Evolutionary conservation across 2,888 invertebrate genomes (phyloP).

Genomic region (Ectropis crepuscularia): DNA sequence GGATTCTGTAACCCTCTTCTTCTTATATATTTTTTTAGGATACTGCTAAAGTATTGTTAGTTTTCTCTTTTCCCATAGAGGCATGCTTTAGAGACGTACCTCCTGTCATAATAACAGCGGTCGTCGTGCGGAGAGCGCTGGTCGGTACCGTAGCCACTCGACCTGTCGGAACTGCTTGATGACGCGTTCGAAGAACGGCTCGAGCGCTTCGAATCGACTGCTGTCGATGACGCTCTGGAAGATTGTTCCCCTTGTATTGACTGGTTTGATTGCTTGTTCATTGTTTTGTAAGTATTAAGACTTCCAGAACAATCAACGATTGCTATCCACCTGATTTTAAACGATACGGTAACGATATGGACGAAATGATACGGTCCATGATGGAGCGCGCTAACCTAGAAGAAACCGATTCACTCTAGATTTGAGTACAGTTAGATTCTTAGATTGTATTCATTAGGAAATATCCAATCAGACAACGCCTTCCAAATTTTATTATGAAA

Average conservation of each 20-base stretch:
- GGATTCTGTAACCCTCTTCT: neutral
- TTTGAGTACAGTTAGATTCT: no score
- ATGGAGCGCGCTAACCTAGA: no score
- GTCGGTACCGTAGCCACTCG: constrained; percentile 78
- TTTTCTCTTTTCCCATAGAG: neutral
- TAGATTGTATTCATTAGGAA: no score
- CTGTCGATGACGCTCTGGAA: constrained; percentile 48
- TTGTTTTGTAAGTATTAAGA: neutral
- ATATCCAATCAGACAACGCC: no score
- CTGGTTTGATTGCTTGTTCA: no score
- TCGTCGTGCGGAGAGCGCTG: constrained; percentile 69
- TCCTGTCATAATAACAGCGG: constrained; percentile 65
- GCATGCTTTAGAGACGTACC: constrained; percentile 53
- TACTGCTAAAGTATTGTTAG: no score
- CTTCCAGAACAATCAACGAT: neutral
- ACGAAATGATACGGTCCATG: no score
- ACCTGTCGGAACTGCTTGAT: constrained; percentile 76
- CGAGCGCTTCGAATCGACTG: constrained; percentile 69
- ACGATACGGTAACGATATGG: no score
- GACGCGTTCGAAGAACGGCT: constrained; percentile 78
- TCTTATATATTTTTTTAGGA: no score
- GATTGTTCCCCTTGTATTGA: neutral
- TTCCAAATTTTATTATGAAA: no score
- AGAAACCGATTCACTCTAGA: no score
- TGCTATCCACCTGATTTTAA: neutral